Evolutionary conservation across 2,113 vertebrate genomes (phyloP).

Genomic region (Microtus oregoni): DNA sequence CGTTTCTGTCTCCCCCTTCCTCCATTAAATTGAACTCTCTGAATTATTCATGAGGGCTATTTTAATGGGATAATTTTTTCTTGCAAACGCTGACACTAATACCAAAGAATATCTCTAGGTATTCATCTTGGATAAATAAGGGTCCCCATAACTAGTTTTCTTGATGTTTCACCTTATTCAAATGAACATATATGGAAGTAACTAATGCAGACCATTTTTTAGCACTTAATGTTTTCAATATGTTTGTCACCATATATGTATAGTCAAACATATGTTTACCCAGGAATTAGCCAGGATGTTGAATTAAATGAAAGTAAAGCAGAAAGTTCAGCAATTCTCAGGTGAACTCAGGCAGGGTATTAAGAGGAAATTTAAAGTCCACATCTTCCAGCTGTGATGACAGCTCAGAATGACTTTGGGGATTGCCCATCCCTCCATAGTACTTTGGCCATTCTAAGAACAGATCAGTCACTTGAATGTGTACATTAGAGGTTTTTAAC

Average conservation of each 20-base stretch:
- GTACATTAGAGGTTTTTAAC: constrained; percentile 57
- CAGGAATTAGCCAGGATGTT: constrained; percentile 73
- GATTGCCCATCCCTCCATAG: constrained; percentile 49
- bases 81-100: constrained; percentile 87
- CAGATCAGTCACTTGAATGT: constrained; percentile 67
- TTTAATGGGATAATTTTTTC: constrained; percentile 89
- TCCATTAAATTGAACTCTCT: constrained; percentile 85
- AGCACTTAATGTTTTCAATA: constrained; percentile 72
- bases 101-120: constrained; percentile 87
- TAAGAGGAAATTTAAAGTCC: constrained; percentile 73
- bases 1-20: constrained; percentile 84
- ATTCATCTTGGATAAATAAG: constrained; percentile 88
- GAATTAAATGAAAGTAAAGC: constrained; percentile 74
- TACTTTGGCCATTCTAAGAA: constrained; percentile 35
- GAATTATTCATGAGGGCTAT: constrained; percentile 87
- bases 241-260: constrained; percentile 68
- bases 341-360: constrained; percentile 62
- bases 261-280: constrained; percentile 70
- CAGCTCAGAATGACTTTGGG: constrained; percentile 54
- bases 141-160: constrained; percentile 85
- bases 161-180: constrained; percentile 79
- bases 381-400: constrained; percentile 72
- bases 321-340: constrained; percentile 77
- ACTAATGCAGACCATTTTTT: constrained; percentile 69
- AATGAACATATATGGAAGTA: constrained; percentile 73